Conservation (phyloP, 2,113 vertebrate species). For the Mirounga angustirostris region DNA sequence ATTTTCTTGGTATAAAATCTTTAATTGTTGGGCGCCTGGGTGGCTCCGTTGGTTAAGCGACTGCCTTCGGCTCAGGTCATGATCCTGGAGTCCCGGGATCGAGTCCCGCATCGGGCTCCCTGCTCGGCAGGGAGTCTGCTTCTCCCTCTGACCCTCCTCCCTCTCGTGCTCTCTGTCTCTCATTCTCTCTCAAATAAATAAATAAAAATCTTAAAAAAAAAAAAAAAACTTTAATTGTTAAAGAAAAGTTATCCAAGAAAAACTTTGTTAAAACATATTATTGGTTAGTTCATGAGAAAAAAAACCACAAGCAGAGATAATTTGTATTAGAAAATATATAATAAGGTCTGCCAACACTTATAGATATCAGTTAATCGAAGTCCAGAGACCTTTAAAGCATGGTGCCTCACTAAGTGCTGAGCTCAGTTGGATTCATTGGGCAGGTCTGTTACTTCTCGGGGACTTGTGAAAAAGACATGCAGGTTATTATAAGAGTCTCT, state of each 20-base stretch:
- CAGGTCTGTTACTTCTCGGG: not conserved
- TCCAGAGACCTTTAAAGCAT: not conserved
- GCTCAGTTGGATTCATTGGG: not conserved
- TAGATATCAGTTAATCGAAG: not conserved
- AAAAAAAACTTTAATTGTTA: conserved; percentile 6
- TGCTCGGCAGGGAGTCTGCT: too few relatives aligned
- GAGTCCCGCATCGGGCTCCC: too few relatives aligned
- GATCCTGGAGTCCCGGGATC: too few relatives aligned
- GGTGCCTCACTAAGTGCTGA: not conserved
- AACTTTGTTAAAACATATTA: not conserved
- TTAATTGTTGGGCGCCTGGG: not conserved
- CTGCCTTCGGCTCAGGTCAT: too few relatives aligned
- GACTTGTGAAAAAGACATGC: not conserved
- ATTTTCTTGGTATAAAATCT: conserved; percentile 17
- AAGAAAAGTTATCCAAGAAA: conserved; percentile 14
- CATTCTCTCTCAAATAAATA: too few relatives aligned
- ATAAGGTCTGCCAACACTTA: not conserved
- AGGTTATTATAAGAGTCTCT: not conserved
- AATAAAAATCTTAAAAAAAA: too few relatives aligned
- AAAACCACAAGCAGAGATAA: not conserved
- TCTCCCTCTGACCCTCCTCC: too few relatives aligned
- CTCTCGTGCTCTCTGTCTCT: too few relatives aligned
- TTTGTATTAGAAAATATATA: not conserved
- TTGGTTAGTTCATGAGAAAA: not conserved
- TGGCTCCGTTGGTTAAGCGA: too few relatives aligned